A percentile compares a stretch with the other conserved stretches of the same genome.
Evolutionary conservation across 2,113 vertebrate genomes (phyloP).

Genomic region (Pelobates fuscus): DNA sequence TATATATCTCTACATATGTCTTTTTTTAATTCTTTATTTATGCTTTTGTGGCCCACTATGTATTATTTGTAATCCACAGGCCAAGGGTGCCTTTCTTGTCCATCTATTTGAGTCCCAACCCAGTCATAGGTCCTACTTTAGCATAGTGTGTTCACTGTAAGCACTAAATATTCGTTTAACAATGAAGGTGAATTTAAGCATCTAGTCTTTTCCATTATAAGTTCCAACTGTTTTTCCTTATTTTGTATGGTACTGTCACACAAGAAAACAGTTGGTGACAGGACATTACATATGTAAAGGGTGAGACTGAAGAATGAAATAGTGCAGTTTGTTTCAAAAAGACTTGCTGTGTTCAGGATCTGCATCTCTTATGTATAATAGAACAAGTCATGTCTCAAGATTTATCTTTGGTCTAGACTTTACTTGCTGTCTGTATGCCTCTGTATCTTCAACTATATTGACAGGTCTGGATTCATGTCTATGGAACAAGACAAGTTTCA

Average conservation of each 20-base stretch:
- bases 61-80: not conserved
- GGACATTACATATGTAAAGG: not conserved
- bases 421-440: not conserved
- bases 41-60: no score
- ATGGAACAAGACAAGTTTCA: not conserved
- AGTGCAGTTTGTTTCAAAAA: not conserved
- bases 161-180: no score
- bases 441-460: conserved; percentile 21
- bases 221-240: no score
- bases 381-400: conserved; percentile 20
- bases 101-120: no score
- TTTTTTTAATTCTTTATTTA: no score
- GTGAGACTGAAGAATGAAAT: not conserved
- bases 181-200: no score
- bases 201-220: no score
- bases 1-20: no score
- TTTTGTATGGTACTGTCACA: no score
- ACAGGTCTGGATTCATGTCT: not conserved
- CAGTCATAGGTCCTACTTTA: no score
- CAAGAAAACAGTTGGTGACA: not conserved
- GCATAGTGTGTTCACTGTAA: no score
- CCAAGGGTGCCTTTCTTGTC: no score
- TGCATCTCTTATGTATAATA: conserved; percentile 3
- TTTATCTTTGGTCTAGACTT: conserved; percentile 25
- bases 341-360: not conserved